Evolutionary conservation across 2,113 vertebrate species (phyloP).

Genomic region (Aphyosemion australe): DNA sequence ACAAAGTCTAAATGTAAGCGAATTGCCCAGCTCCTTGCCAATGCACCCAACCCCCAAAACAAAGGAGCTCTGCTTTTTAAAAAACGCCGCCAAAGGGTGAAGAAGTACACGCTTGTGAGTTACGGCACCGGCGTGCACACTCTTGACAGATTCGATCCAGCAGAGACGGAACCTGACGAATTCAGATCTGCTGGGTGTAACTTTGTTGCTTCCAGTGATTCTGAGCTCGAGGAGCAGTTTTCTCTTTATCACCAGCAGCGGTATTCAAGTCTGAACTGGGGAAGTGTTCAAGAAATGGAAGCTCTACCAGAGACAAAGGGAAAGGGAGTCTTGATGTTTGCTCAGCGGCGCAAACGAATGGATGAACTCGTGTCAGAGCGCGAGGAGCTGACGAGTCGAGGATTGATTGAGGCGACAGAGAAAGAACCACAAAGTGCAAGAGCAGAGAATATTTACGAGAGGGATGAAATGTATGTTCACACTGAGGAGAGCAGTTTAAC

Average conservation of each 20-base stretch:
- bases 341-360: constrained; percentile 88
- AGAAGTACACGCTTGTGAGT: constrained; percentile 91
- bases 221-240: constrained; percentile 86
- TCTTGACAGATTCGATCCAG: constrained; percentile 77
- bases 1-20: constrained; percentile 93
- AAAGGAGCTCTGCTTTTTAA: constrained; percentile 93
- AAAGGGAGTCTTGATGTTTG: constrained; percentile 96
- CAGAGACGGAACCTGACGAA: constrained; percentile 78
- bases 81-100: constrained; percentile 86
- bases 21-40: constrained; percentile 86
- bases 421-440: constrained; percentile 55
- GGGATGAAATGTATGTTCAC: constrained; percentile 48
- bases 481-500: constrained; percentile 66
- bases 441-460: constrained; percentile 37
- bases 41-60: constrained; percentile 88
- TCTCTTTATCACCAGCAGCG: constrained; percentile 75
- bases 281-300: constrained; percentile 86
- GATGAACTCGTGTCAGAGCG: constrained; percentile 88
- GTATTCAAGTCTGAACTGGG: constrained; percentile 80
- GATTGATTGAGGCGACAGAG: constrained; percentile 62
- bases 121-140: constrained; percentile 88
- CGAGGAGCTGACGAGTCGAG: constrained; percentile 83
- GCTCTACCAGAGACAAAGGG: constrained; percentile 87
- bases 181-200: constrained; percentile 73
- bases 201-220: constrained; percentile 83